Evolutionary conservation across 2,888 invertebrate genomes (phyloP).

Genomic region (Oligia fasciuncula): DNA sequence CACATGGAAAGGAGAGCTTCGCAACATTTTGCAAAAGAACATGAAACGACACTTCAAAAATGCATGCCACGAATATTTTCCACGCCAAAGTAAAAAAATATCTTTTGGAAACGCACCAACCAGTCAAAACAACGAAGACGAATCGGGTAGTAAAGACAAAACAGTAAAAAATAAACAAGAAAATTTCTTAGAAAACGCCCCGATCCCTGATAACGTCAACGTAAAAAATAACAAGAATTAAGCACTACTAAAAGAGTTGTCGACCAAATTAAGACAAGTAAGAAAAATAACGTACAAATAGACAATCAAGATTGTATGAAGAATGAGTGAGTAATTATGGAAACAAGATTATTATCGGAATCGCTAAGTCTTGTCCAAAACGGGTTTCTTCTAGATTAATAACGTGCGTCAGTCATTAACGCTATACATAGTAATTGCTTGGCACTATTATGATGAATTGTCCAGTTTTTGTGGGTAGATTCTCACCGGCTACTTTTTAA

Average conservation of each 20-base stretch:
- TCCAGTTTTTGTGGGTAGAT: conserved; percentile 85
- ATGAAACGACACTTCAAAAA: not conserved
- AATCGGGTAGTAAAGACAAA: conserved; percentile 57
- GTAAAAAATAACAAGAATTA: conserved; percentile 85
- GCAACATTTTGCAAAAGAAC: not conserved
- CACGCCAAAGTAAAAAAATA: not conserved
- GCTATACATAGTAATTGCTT: conserved; percentile 88
- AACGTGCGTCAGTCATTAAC: conserved; percentile 88
- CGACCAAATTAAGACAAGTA: conserved; percentile 84
- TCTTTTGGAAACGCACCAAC: conserved; percentile 30
- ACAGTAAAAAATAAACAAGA: conserved; percentile 61
- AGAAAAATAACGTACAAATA: conserved; percentile 88
- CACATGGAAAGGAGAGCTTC: not conserved
- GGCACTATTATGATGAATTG: conserved; percentile 89
- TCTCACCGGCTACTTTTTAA: conserved; percentile 83
- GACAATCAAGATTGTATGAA: conserved; percentile 87
- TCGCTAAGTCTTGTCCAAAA: conserved; percentile 86
- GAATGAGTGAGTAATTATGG: conserved; percentile 88
- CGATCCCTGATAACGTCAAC: conserved; percentile 80
- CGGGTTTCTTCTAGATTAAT: conserved; percentile 87
- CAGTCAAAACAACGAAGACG: conserved; percentile 60
- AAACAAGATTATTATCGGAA: conserved; percentile 89
- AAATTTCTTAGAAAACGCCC: conserved; percentile 73
- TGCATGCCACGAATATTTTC: not conserved
- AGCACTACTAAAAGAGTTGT: conserved; percentile 85